Percentiles rank a stretch among this genome's conserved stretches.
These are phyloP conservation scores for Arctia plantaginis DNA, from an alignment of 2,888 invertebrate species.

Conservation along the genomic window DNA sequence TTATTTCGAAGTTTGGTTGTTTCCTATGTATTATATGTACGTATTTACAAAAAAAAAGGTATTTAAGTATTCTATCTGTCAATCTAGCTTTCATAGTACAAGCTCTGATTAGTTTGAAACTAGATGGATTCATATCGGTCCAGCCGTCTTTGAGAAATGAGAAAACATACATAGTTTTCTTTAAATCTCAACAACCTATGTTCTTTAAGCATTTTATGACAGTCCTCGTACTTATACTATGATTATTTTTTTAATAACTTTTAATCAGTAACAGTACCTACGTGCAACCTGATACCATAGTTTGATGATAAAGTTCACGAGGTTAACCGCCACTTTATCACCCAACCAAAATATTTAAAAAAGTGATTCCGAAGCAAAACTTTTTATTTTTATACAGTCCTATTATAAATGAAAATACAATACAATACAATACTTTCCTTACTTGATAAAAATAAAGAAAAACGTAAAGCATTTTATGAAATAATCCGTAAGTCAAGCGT, in stretches of 20 bases:
- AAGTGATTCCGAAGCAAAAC: not conserved
- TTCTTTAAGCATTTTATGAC: too few species aligned
- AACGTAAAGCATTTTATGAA: conserved; percentile 28
- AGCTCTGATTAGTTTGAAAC: too few species aligned
- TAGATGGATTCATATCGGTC: too few species aligned
- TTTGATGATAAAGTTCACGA: not conserved
- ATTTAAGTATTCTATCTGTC: too few species aligned
- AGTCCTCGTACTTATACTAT: too few species aligned
- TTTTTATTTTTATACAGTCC: not conserved
- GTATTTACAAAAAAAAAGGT: too few species aligned
- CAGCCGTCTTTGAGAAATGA: too few species aligned
- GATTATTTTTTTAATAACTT: not conserved
- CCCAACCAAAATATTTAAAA: not conserved
- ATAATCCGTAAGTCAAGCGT: conserved; percentile 31
- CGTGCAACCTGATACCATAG: not conserved
- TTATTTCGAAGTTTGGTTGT: too few species aligned
- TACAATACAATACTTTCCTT: not conserved
- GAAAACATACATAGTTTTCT: not conserved
- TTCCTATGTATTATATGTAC: too few species aligned
- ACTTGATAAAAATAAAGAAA: conserved; percentile 6
- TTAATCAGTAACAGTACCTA: not conserved
- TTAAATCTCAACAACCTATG: not conserved
- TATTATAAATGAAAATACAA: conserved; percentile 5
- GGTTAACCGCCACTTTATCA: not conserved
- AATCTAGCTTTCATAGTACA: too few species aligned